Percentiles rank a stretch among this genome's conserved stretches.
Conservation (phyloP, 2,888 invertebrate genomes). For the Leptopterna dolabrata region DNA sequence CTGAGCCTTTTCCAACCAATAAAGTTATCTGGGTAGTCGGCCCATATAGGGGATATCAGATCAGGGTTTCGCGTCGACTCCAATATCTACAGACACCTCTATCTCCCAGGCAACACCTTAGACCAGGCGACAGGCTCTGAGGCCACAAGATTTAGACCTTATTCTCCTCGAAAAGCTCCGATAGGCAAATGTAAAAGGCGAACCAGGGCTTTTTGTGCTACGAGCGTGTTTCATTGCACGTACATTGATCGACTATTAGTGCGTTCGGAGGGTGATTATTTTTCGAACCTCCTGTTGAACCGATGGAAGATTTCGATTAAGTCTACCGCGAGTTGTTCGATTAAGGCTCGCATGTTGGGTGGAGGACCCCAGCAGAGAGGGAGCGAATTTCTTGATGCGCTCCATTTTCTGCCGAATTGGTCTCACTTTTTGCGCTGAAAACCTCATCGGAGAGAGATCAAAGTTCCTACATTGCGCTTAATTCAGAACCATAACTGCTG, state of each 20-base stretch:
- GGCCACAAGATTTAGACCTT: not conserved
- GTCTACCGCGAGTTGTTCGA: not conserved
- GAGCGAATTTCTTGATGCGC: too few species aligned
- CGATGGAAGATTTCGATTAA: not conserved
- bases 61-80: not conserved
- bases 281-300: not conserved
- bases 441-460: too few species aligned
- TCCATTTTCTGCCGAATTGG: too few species aligned
- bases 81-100: not conserved
- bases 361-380: too few species aligned
- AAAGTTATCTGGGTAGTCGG: slow-evolving; percentile 40
- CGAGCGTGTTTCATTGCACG: not conserved
- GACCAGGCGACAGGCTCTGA: not conserved
- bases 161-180: not conserved
- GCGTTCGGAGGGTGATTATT: not conserved
- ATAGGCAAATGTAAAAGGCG: slow-evolving; percentile 2
- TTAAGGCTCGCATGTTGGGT: not conserved
- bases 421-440: too few species aligned
- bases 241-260: slow-evolving; percentile 7
- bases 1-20: slow-evolving; percentile 40
- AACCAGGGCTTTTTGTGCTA: not conserved
- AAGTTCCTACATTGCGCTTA: too few species aligned
- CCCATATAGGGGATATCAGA: slow-evolving; percentile 47
- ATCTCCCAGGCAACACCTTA: not conserved
- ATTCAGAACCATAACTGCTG: too few species aligned